A percentile compares a stretch with the other conserved stretches of the same genome.
phyloP scores from a whole-genome alignment of 2,888 invertebrate species.

The Adineta ricciae region DNA sequence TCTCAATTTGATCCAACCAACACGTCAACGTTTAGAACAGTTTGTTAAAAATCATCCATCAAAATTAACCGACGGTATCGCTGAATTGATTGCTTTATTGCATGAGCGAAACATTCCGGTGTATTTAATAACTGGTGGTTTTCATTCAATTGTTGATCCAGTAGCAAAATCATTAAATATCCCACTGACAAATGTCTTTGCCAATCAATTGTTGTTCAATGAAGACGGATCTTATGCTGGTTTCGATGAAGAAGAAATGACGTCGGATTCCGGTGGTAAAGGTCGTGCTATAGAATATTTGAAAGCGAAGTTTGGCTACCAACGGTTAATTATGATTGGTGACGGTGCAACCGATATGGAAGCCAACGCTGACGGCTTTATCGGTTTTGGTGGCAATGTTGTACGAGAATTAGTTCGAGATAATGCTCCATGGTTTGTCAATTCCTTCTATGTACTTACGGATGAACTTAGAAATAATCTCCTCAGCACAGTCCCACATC shows the following conservation, averaged over 20 bases:
- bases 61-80: conserved; percentile 50
- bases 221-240: conserved; percentile 74
- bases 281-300: conserved; percentile 69
- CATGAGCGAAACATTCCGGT: conserved; percentile 68
- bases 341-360: conserved; percentile 95
- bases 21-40: conserved; percentile 63
- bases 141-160: conserved; percentile 75
- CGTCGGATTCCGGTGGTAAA: conserved; percentile 83
- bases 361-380: conserved; percentile 57
- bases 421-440: conserved; percentile 74
- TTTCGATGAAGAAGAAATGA: conserved; percentile 80
- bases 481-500: neutral
- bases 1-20: conserved; percentile 76
- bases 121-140: conserved; percentile 88
- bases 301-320: conserved; percentile 63
- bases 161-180: conserved; percentile 71
- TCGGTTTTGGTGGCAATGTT: conserved; percentile 86
- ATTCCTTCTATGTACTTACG: conserved; percentile 71
- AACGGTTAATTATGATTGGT: conserved; percentile 76
- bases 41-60: conserved; percentile 60
- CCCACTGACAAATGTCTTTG: conserved; percentile 69
- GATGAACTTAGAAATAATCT: conserved; percentile 50
- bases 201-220: conserved; percentile 80
- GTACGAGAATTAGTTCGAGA: conserved; percentile 71
- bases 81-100: conserved; percentile 65